Evolutionary conservation across 2,113 vertebrate species (phyloP).

Genomic region (Stigmatopora argus): DNA sequence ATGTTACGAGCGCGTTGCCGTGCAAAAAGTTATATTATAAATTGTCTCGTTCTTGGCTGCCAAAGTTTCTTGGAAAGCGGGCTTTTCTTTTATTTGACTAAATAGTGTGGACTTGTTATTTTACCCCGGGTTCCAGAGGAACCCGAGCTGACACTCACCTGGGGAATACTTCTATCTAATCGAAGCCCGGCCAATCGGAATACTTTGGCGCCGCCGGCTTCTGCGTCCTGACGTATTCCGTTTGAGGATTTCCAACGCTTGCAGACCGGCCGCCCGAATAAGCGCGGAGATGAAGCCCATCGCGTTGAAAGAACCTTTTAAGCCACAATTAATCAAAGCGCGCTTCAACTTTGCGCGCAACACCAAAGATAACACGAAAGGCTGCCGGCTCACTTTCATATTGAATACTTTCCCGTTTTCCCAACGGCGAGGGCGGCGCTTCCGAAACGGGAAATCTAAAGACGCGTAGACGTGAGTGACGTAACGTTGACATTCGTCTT

Average conservation of each 20-base stretch:
- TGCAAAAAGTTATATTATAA: constrained; percentile 65
- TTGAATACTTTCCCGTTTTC: constrained; percentile 14
- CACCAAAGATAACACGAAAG: constrained; percentile 25
- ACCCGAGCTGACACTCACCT: constrained; percentile 47
- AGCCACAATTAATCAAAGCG: constrained; percentile 14
- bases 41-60: constrained; percentile 60
- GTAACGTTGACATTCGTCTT: neutral
- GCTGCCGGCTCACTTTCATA: constrained; percentile 14
- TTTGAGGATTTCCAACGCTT: constrained; percentile 50
- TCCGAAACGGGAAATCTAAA: neutral
- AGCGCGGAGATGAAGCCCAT: constrained; percentile 42
- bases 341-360: constrained; percentile 13
- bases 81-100: constrained; percentile 64
- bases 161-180: constrained; percentile 57
- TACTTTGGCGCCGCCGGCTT: constrained; percentile 31
- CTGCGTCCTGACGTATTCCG: constrained; percentile 39
- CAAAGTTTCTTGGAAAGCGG: constrained; percentile 65
- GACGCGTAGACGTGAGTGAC: neutral
- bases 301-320: constrained; percentile 36
- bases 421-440: constrained; percentile 5
- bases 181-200: constrained; percentile 42
- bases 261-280: constrained; percentile 34
- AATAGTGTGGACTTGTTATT: constrained; percentile 61
- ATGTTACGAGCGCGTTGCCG: no score
- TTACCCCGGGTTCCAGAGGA: constrained; percentile 49